These are phyloP conservation scores for Listrodromus nycthemerus DNA, from an alignment of 2,888 invertebrate species.

Conservation along the genomic window DNA sequence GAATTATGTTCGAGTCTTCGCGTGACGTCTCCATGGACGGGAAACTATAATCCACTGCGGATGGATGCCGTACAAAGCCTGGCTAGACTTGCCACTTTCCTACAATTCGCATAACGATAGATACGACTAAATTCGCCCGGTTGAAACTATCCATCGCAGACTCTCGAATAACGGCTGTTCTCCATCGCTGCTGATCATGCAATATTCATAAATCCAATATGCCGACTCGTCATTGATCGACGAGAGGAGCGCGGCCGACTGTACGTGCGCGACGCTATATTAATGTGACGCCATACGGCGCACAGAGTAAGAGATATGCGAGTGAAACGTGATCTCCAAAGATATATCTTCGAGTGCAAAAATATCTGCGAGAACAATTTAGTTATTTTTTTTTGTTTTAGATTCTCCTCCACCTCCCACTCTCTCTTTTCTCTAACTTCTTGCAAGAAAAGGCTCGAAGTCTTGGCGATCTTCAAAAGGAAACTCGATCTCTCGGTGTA, in stretches of 20 bases:
- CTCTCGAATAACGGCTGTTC: conserved; percentile 31
- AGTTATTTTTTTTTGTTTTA: too few relatives aligned
- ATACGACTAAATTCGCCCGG: conserved; percentile 22
- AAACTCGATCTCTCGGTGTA: conserved; percentile 40
- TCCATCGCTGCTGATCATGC: conserved; percentile 67
- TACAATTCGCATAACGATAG: conserved; percentile 11
- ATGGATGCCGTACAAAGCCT: not conserved
- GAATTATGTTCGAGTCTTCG: conserved; percentile 35
- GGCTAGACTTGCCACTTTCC: not conserved
- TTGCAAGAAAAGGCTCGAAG: not conserved
- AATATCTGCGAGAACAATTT: conserved; percentile 11
- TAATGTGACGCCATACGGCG: conserved; percentile 49
- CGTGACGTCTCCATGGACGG: conserved; percentile 8
- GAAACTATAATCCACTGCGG: conserved; percentile 1
- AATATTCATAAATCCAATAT: conserved; percentile 79
- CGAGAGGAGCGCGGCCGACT: conserved; percentile 59
- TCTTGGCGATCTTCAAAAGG: conserved; percentile 37
- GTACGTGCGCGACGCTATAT: conserved; percentile 31
- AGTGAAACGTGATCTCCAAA: conserved; percentile 23
- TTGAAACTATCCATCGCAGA: conserved; percentile 15
- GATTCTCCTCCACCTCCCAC: too few relatives aligned
- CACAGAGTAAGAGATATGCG: conserved; percentile 7
- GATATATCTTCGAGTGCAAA: conserved; percentile 9
- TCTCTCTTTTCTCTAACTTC: too few relatives aligned
- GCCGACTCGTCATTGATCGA: conserved; percentile 75